Base-by-base conservation (phyloP, 92 coral and sea anemone species). In the Zoanthus gigantus region DNA sequence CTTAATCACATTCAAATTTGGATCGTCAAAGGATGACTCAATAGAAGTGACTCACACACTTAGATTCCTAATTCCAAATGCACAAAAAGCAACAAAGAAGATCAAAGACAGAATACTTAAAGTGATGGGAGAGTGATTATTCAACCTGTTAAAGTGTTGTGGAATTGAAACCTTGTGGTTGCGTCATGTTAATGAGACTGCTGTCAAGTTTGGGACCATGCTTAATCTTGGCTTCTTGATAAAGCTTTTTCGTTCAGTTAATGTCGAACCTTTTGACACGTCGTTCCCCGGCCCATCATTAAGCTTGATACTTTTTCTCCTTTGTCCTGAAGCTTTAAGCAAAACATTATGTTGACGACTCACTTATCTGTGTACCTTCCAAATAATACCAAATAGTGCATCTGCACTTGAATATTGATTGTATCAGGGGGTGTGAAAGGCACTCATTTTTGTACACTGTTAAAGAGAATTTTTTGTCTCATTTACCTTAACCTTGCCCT, bases 1-100 rank as follows among this genome's bases (percentile, higher is more conserved):
- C 76, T 75, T 96, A 14, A 96, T 96, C 67, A 96, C 99, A 69
- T 96, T 96, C 88, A 95, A 85, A 90, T 95, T 87, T 69, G 98
- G 94, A 29, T 75, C 69, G 44, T 34, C 74, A 44, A 65, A 53
- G n/a, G 89, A 91, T 29, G 96, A 95, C 14, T 66, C 77, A 13
- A 86, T 90, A 30, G 88, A 89, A 76, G 94, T 95, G 31, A 73
- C 85, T 48, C 90, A 90, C 13, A 85, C 87, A 5, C 94, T 93
- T 66, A 92, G 97, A 88, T 97, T 93, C 78, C 16, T 96, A 46
- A 96, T 96, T 74, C 98, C 98, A 12, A 90, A 92, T 80, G 95
- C 98, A 44, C 92, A 78, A 77, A 96, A 93, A 82, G 95, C 96
- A 14, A 89, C 98, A 2, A 93, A 92, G 85, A 95, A 93, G 90